A percentile compares a stretch with the other conserved stretches of the same genome.
Conservation (phyloP, 23 tunicate species). For the Styela clava region DNA sequence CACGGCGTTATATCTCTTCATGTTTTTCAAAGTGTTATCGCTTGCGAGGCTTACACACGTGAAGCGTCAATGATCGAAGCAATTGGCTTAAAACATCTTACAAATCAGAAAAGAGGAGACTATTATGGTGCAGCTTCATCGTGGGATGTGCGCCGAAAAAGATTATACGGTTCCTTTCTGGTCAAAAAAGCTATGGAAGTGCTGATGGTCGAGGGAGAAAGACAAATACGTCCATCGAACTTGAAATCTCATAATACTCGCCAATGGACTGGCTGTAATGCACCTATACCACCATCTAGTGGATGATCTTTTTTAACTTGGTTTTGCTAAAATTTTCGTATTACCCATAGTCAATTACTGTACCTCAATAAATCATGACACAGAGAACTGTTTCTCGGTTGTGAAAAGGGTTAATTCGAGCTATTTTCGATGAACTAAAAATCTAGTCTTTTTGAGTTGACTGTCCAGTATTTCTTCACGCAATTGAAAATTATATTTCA, state of each 20-base stretch:
- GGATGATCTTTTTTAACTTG: no score
- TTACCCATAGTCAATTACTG: no score
- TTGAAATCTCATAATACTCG: neutral
- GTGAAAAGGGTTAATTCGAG: no score
- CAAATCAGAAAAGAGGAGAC: conserved; percentile 63
- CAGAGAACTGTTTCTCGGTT: no score
- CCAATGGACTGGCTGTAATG: conserved; percentile 7
- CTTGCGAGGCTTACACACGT: conserved; percentile 80
- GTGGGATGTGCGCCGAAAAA: conserved; percentile 53
- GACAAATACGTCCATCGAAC: conserved; percentile 61
- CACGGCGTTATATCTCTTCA: conserved; percentile 76
- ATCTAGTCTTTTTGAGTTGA: no score
- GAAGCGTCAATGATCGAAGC: conserved; percentile 97
- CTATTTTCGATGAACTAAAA: no score
- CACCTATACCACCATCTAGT: neutral
- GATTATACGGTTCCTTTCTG: conserved; percentile 62
- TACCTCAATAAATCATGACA: no score
- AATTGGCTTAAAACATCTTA: conserved; percentile 70
- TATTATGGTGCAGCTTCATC: conserved; percentile 55
- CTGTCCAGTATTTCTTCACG: no score
- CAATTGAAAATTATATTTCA: no score
- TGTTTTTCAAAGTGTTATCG: conserved; percentile 70
- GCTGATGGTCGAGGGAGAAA: conserved; percentile 75
- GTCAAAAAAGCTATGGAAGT: conserved; percentile 65
- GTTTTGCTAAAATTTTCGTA: no score